Conservation (phyloP, 2,113 vertebrate genomes). For the Prionailurus viverrinus region DNA sequence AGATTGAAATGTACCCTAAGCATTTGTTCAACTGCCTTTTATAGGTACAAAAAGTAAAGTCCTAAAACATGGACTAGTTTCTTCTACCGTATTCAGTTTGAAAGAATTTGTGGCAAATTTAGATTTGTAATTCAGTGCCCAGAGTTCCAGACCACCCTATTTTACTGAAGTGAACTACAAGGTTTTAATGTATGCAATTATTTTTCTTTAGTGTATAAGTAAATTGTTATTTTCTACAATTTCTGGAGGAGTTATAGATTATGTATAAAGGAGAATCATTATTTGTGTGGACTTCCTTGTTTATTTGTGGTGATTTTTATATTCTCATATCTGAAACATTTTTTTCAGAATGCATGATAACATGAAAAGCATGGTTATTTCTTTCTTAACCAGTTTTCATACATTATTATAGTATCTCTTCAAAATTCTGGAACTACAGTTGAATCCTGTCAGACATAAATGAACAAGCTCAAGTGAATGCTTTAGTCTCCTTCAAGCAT, state of each 20-base stretch:
- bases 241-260: background rate
- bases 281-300: background rate
- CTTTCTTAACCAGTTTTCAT: constrained; percentile 49
- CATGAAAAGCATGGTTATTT: background rate
- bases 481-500: constrained; percentile 52
- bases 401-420: constrained; percentile 44
- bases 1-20: background rate
- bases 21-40: background rate
- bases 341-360: background rate
- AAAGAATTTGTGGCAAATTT: background rate
- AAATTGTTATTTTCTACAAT: background rate
- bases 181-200: background rate
- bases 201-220: background rate
- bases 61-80: background rate
- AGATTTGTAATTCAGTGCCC: background rate
- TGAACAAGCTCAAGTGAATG: background rate
- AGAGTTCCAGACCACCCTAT: background rate
- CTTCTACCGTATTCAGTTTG: background rate
- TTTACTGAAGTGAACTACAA: background rate
- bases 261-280: background rate
- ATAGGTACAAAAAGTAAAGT: background rate
- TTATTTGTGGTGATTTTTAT: background rate
- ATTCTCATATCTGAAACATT: background rate
- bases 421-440: constrained; percentile 65
- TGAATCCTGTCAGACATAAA: constrained; percentile 72